Percentiles rank a stretch among this genome's conserved stretches.
Conservation (phyloP, 1,140 invertebrate genomes). For the Contarinia nasturtii region DNA sequence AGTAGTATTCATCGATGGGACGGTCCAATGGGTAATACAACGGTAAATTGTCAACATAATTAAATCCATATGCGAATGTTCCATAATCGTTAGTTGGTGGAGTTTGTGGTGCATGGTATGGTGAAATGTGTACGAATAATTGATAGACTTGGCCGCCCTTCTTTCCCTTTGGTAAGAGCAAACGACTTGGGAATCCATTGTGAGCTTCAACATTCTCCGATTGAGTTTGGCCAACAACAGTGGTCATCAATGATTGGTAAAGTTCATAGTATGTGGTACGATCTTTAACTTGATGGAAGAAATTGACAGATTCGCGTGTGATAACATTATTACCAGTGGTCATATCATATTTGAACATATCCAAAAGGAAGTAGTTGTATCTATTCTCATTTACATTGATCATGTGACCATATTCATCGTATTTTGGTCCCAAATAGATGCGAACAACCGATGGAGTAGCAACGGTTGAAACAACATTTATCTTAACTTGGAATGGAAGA, state of each 20-base stretch:
- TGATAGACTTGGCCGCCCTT: conserved; percentile 23
- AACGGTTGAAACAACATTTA: conserved; percentile 35
- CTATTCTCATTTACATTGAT: conserved; percentile 27
- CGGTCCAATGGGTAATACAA: conserved; percentile 50
- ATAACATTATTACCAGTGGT: conserved; percentile 42
- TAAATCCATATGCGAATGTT: conserved; percentile 23
- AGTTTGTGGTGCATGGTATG: conserved; percentile 19
- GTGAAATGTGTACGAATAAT: conserved; percentile 42
- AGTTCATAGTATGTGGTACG: conserved; percentile 37
- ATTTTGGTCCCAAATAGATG: conserved; percentile 49
- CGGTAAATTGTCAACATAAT: conserved; percentile 26
- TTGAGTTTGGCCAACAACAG: conserved; percentile 26
- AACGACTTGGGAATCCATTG: conserved; percentile 36
- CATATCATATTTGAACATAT: conserved; percentile 44
- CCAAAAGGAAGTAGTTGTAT: conserved; percentile 44
- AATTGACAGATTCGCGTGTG: conserved; percentile 42
- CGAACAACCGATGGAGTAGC: conserved; percentile 31
- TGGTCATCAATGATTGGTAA: conserved; percentile 32
- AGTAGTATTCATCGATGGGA: conserved; percentile 30
- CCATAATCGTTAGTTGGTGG: conserved; percentile 11
- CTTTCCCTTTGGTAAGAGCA: conserved; percentile 46
- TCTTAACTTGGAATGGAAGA: conserved; percentile 40
- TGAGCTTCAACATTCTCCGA: conserved; percentile 28
- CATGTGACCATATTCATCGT: conserved; percentile 29
- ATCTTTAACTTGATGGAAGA: conserved; percentile 37